Conservation (phyloP, 2,113 vertebrate species). For the Furnarius figulus region DNA sequence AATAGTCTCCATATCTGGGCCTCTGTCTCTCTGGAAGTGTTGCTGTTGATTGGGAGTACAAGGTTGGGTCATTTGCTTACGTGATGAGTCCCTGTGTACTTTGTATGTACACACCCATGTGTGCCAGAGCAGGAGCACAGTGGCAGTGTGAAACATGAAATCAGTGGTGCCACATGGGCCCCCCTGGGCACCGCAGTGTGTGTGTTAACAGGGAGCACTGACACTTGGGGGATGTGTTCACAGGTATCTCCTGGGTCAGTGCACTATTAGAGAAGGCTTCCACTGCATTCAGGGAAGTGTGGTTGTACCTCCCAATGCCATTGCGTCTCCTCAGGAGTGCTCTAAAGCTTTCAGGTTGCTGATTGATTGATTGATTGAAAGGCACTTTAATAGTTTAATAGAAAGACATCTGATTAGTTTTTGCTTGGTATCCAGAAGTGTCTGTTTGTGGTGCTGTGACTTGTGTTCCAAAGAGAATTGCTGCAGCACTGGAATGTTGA, state of each 20-base stretch:
- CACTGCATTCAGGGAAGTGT: not conserved
- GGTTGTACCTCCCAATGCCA: not conserved
- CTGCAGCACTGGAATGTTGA: rapidly evolving
- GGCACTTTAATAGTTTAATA: not conserved
- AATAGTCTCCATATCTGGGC: not conserved
- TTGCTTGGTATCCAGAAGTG: not conserved
- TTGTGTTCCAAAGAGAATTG: not conserved
- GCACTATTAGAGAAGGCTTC: not conserved
- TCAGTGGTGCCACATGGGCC: rapidly evolving
- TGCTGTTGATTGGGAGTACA: not conserved
- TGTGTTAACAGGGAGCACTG: not conserved
- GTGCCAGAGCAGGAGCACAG: not conserved
- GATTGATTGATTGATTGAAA: not conserved
- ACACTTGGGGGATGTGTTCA: not conserved
- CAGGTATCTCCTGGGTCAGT: not conserved
- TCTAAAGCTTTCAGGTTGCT: not conserved
- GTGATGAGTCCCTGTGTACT: not conserved
- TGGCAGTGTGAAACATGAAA: rapidly evolving
- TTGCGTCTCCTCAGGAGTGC: not conserved
- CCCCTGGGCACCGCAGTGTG: not conserved
- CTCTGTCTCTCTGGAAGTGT: not conserved
- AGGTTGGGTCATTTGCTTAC: not conserved
- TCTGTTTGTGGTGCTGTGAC: not conserved
- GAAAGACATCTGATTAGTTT: not conserved
- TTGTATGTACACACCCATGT: not conserved